Conservation (phyloP, 2,113 vertebrate species). For the Ailurus styani region DNA sequence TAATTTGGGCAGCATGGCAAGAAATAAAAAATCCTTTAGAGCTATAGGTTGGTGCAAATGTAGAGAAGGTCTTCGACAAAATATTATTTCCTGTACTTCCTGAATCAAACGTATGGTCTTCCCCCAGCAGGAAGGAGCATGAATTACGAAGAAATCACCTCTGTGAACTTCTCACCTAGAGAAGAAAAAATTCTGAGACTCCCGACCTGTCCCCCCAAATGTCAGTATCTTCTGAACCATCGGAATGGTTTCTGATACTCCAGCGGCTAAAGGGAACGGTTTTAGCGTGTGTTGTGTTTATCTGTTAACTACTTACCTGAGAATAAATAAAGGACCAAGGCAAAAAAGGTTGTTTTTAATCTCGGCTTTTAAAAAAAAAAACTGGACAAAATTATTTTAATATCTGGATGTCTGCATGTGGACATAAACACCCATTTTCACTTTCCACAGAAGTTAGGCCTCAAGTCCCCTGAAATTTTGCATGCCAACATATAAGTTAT, state of each 20-base stretch:
- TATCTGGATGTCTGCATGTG: neutral
- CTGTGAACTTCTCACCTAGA: neutral
- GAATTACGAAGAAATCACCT: neutral
- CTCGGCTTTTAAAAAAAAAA: neutral
- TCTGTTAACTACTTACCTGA: neutral
- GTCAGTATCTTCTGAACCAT: neutral
- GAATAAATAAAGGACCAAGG: neutral
- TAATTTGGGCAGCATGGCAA: neutral
- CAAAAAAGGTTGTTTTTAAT: neutral
- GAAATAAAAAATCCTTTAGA: neutral
- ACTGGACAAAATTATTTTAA: neutral
- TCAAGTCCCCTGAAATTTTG: neutral
- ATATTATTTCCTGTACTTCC: neutral
- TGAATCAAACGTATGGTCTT: neutral
- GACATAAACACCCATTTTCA: constrained; percentile 42
- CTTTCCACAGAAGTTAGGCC: neutral
- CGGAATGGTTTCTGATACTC: neutral
- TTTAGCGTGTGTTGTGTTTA: neutral
- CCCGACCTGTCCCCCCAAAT: neutral
- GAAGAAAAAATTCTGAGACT: neutral
- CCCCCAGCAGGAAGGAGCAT: neutral
- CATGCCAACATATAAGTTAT: neutral
- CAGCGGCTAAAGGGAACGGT: neutral
- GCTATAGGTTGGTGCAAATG: neutral
- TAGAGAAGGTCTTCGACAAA: constrained; percentile 13